Conservation (phyloP, 2,113 vertebrate species). For the Microcebus jonahi region DNA sequence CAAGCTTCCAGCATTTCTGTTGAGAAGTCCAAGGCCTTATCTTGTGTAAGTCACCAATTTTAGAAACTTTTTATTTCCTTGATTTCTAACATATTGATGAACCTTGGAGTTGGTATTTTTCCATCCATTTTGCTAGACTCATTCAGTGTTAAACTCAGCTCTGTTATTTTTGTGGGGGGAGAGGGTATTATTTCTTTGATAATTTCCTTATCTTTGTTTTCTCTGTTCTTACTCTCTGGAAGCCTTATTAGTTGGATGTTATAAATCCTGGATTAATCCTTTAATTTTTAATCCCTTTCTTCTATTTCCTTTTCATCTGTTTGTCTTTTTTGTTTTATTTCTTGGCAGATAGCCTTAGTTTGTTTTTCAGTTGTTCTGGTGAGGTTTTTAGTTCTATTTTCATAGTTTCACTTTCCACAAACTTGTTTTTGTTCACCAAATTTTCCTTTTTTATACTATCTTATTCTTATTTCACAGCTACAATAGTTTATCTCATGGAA, state of each 20-base stretch:
- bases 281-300: background rate
- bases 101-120: background rate
- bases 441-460: background rate
- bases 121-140: background rate
- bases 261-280: background rate
- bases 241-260: background rate
- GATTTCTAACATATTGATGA: conserved; percentile 8
- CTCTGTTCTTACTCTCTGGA: background rate
- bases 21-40: background rate
- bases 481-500: background rate
- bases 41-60: background rate
- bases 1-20: background rate
- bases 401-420: background rate
- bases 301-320: background rate
- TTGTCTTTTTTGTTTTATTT: background rate
- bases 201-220: conserved; percentile 9
- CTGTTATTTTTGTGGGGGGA: background rate
- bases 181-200: background rate
- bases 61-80: background rate
- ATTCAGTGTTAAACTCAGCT: background rate
- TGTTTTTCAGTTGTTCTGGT: background rate
- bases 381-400: conserved; percentile 17
- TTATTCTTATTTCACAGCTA: background rate
- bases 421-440: background rate
- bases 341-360: background rate